Conservation (phyloP, 2,797 vertebrate genomes). For the Sebastes alutus region DNA sequence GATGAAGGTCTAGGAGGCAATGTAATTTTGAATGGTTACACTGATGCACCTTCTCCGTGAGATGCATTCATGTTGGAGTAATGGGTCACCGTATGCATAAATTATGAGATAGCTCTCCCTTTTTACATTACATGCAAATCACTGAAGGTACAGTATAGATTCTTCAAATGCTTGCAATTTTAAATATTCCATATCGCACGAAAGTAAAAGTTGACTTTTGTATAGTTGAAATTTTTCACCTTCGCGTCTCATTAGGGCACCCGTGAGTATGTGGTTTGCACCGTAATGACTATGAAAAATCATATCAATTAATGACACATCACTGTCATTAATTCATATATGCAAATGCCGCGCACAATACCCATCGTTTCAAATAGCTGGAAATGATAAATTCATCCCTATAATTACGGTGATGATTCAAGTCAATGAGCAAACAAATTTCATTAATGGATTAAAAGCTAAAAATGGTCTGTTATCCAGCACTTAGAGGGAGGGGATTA, state of each 20-base stretch:
- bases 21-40: slow-evolving; percentile 56
- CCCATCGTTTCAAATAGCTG: slow-evolving; percentile 79
- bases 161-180: slow-evolving; percentile 8
- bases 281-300: slow-evolving; percentile 75
- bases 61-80: slow-evolving; percentile 60
- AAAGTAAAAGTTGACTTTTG: slow-evolving; percentile 15
- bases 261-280: slow-evolving; percentile 54
- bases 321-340: slow-evolving; percentile 82
- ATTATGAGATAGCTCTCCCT: slow-evolving; percentile 54
- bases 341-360: slow-evolving; percentile 81
- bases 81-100: slow-evolving; percentile 67
- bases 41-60: slow-evolving; percentile 48
- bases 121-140: slow-evolving; percentile 55
- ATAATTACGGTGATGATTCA: slow-evolving; percentile 86
- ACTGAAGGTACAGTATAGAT: neutral
- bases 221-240: slow-evolving; percentile 25
- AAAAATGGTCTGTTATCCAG: slow-evolving; percentile 84
- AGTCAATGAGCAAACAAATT: slow-evolving; percentile 87
- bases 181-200: slow-evolving; percentile 1
- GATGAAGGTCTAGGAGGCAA: slow-evolving; percentile 46
- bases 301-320: slow-evolving; percentile 85
- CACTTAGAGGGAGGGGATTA: slow-evolving; percentile 84
- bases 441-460: slow-evolving; percentile 87
- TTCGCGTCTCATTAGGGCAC: slow-evolving; percentile 47
- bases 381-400: slow-evolving; percentile 82